phyloP scores from a whole-genome alignment of 30 jellyfish, hydroid and myxozoan species.

The Chironex yamaguchii region DNA sequence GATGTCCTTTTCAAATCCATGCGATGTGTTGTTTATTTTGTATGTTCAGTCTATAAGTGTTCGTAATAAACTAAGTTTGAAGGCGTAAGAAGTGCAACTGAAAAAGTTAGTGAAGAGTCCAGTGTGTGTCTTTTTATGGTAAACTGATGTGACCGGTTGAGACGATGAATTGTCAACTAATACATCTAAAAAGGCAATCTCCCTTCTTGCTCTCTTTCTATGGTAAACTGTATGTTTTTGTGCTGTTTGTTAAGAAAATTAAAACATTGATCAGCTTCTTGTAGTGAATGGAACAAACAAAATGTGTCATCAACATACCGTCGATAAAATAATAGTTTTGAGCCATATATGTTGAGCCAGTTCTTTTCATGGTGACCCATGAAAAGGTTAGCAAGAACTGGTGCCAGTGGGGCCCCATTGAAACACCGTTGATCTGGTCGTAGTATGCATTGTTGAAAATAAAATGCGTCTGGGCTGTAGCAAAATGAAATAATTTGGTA shows the following conservation, averaged over 20 bases:
- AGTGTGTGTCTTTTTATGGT: background rate
- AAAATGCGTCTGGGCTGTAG: constrained; percentile 23
- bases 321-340: background rate
- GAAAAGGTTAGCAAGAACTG: constrained; percentile 22
- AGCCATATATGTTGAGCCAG: constrained; percentile 9
- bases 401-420: too few relatives aligned
- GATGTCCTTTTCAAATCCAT: background rate
- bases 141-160: background rate
- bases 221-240: constrained; percentile 10
- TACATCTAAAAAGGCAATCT: constrained; percentile 4
- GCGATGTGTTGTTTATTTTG: background rate
- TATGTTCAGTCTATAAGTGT: background rate
- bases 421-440: background rate
- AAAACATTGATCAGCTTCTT: background rate
- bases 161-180: background rate
- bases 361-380: constrained; percentile 25
- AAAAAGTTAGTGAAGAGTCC: constrained; percentile 7
- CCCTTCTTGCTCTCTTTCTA: background rate
- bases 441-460: background rate
- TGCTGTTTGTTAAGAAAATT: constrained; percentile 3
- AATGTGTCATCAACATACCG: background rate
- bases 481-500: background rate
- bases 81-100: constrained; percentile 7
- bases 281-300: background rate
- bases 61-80: background rate